phyloP scores from a whole-genome alignment of 2,113 vertebrate genomes.

The Tylochromis polylepis region DNA sequence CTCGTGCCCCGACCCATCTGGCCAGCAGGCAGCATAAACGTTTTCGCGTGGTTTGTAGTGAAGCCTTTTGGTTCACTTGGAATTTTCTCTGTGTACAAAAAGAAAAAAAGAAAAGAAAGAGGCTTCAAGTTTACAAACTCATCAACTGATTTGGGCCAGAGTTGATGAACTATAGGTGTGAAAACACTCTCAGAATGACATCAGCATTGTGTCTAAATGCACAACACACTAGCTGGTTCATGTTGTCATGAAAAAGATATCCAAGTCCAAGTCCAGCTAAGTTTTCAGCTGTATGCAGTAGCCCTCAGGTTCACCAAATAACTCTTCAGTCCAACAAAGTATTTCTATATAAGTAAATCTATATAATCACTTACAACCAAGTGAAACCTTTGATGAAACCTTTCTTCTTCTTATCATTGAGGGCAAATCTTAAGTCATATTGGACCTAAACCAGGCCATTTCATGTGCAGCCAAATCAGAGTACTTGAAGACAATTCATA shows the following conservation, averaged over 20 bases:
- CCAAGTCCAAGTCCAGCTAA: not conserved
- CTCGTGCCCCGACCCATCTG: not conserved
- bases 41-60: not conserved
- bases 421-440: not conserved
- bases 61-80: not conserved
- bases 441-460: not conserved
- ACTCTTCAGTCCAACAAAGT: not conserved
- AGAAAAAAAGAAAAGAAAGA: not conserved
- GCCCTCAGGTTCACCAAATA: not conserved
- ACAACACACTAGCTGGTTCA: not conserved
- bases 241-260: not conserved
- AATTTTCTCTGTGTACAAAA: not conserved
- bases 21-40: not conserved
- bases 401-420: not conserved
- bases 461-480: not conserved
- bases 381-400: not conserved
- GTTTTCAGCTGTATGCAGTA: not conserved
- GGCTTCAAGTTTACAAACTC: not conserved
- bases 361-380: not conserved
- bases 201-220: not conserved
- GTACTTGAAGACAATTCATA: not conserved
- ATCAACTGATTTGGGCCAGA: not conserved
- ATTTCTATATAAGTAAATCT: accelerated
- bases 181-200: not conserved
- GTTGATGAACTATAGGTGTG: accelerated